Evolutionary conservation across 2,797 vertebrate species (phyloP).

Genomic region (Trematomus bernacchii): DNA sequence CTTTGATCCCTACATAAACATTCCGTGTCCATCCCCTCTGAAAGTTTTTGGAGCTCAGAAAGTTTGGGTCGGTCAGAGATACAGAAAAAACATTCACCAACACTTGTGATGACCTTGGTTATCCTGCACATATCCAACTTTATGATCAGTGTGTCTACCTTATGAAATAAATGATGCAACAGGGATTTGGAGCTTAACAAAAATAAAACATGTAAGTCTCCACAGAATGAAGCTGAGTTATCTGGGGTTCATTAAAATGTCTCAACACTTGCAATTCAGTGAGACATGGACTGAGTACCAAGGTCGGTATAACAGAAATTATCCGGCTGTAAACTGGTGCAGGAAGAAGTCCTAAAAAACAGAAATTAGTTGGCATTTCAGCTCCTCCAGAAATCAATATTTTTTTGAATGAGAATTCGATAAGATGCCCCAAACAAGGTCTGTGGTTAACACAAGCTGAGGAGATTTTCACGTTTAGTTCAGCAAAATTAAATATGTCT

Average conservation of each 20-base stretch:
- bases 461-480: too few relatives aligned
- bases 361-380: too few relatives aligned
- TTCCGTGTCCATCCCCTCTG: neutral
- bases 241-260: conserved; percentile 4
- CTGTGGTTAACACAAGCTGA: too few relatives aligned
- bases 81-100: neutral
- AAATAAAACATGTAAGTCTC: neutral
- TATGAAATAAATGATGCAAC: conserved; percentile 8
- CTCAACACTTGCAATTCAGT: neutral
- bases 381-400: too few relatives aligned
- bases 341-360: too few relatives aligned
- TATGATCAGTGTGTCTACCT: neutral
- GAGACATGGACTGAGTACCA: neutral
- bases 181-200: neutral
- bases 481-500: too few relatives aligned
- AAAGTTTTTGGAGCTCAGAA: conserved; percentile 32
- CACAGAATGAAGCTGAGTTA: neutral
- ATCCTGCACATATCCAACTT: conserved; percentile 1
- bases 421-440: too few relatives aligned
- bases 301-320: neutral
- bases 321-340: too few relatives aligned
- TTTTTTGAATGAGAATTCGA: too few relatives aligned
- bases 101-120: conserved; percentile 9
- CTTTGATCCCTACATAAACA: conserved; percentile 32
- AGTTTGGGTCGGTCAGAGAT: conserved; percentile 4